phyloP scores from a whole-genome alignment of 2,113 vertebrate species.

The zebrafish (Danio rerio) region GRCz12tu NC_133176.1:27344001-27344500 shows the following conservation, averaged over 20 bases:
- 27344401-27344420: constrained; percentile 61
- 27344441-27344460: constrained; percentile 48
- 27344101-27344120: no score
- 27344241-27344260: neutral
- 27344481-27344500: constrained; percentile 54
- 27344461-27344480: constrained; percentile 49
- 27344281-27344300: no score
- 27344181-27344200: neutral
- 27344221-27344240: neutral
- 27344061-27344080: no score
- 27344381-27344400: constrained; percentile 63
- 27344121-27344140: no score
- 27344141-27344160: no score
- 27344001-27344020: no score
- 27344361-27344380: constrained; percentile 58
- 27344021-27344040: no score
- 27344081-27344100: no score
- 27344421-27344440: constrained; percentile 35
- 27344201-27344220: neutral
- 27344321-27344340: no score
- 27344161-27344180: no score
- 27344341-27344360: constrained; percentile 70
- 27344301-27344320: no score
- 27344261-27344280: neutral
- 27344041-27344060: no score